phyloP scores from a whole-genome alignment of 1,140 invertebrate genomes.

The Xylocopa sonorina region DNA sequence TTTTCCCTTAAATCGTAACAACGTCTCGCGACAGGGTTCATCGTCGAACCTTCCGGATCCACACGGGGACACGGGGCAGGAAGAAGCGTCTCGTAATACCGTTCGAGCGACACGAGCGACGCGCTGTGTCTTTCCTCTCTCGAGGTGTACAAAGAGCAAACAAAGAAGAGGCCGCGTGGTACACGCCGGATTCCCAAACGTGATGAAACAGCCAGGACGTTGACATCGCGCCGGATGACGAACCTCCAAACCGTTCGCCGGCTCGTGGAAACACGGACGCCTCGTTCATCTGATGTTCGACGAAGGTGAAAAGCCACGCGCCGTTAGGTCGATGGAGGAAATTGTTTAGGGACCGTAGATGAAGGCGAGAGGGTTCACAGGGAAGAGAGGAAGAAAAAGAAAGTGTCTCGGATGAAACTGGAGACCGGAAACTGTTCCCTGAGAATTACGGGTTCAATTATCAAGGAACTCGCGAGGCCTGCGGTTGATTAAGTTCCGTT shows the following conservation, averaged over 20 bases:
- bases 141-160: conserved; percentile 45
- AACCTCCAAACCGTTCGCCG: not conserved
- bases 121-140: not conserved
- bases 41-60: not conserved
- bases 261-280: conserved; percentile 33
- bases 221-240: conserved; percentile 52
- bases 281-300: conserved; percentile 24
- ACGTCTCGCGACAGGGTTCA: not conserved
- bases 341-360: too few species aligned
- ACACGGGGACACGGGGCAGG: not conserved
- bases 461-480: conserved; percentile 34
- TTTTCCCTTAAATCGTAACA: too few species aligned
- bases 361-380: not conserved
- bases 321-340: not conserved
- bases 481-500: conserved; percentile 59
- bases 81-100: conserved; percentile 13
- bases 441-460: conserved; percentile 56
- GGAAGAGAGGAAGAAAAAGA: not conserved
- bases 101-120: conserved; percentile 21
- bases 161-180: conserved; percentile 23
- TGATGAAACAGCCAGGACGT: conserved; percentile 49
- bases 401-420: not conserved
- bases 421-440: conserved; percentile 29
- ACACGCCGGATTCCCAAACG: conserved; percentile 32
- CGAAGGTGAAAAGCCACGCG: conserved; percentile 41